Evolutionary conservation across 2,888 invertebrate species (phyloP).

Genomic region (Oligia latruncula): DNA sequence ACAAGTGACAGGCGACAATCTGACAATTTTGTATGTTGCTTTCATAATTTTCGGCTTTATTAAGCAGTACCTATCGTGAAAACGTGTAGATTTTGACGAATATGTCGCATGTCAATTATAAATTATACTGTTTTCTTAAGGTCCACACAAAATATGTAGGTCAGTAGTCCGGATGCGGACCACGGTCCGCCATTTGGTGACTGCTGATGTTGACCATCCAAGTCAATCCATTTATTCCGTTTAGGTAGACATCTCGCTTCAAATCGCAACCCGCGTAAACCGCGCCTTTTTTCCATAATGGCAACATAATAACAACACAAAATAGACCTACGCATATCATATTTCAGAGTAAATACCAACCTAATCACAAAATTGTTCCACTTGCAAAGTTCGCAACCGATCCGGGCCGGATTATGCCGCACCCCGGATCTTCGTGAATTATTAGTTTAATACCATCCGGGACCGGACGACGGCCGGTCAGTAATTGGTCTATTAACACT

Average conservation of each 20-base stretch:
- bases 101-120: neutral
- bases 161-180: neutral
- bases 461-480: constrained; percentile 34
- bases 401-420: constrained; percentile 49
- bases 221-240: neutral
- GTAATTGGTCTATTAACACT: constrained; percentile 69
- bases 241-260: neutral
- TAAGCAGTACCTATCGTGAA: neutral
- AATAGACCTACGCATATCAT: neutral
- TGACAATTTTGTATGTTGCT: neutral
- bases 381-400: constrained; percentile 39
- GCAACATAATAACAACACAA: neutral
- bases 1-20: neutral
- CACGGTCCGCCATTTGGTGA: neutral
- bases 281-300: neutral
- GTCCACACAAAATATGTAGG: neutral
- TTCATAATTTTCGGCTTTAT: neutral
- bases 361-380: constrained; percentile 49
- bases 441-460: constrained; percentile 63
- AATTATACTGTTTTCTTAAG: neutral
- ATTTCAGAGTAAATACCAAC: constrained; percentile 24
- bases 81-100: neutral
- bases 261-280: neutral
- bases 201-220: neutral
- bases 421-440: constrained; percentile 57